Percentiles rank a stretch among this genome's conserved stretches.
phyloP scores from a whole-genome alignment of 92 coral and sea anemone genomes.

The Muricea muricata region DNA sequence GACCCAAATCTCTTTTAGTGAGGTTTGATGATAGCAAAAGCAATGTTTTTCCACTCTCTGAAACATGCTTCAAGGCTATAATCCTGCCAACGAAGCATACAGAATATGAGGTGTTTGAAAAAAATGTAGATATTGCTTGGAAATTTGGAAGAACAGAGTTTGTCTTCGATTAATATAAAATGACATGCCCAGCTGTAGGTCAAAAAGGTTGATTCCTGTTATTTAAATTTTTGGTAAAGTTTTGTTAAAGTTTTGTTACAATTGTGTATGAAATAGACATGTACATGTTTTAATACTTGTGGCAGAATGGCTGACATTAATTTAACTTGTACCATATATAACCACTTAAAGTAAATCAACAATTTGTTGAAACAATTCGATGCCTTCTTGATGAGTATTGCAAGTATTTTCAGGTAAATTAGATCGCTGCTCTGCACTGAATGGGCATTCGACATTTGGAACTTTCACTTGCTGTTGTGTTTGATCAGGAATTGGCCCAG shows the following conservation, averaged over 20 bases:
- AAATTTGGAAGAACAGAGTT: conserved; percentile 63
- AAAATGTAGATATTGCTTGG: conserved; percentile 63
- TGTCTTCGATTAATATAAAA: conserved; percentile 22
- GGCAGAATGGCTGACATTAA: neutral
- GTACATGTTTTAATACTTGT: neutral
- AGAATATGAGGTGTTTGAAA: conserved; percentile 43
- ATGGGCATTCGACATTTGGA: conserved; percentile 55
- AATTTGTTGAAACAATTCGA: conserved; percentile 36
- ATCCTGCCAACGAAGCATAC: conserved; percentile 59
- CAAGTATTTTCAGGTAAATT: conserved; percentile 44
- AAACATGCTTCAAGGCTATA: conserved; percentile 55
- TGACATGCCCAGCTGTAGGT: neutral
- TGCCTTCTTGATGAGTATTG: conserved; percentile 45
- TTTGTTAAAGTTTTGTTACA: conserved; percentile 4
- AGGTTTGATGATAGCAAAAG: conserved; percentile 33
- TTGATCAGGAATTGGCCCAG: conserved; percentile 56
- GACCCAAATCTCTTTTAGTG: conserved; percentile 25
- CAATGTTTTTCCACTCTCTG: conserved; percentile 9
- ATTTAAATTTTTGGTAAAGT: neutral
- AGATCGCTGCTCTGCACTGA: conserved; percentile 41
- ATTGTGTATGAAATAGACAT: neutral
- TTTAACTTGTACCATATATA: neutral
- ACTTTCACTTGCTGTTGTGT: conserved; percentile 48
- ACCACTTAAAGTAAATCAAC: conserved; percentile 27
- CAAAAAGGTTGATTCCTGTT: neutral